These are phyloP conservation scores for Engraulis encrasicolus DNA, from an alignment of 2,113 vertebrate genomes.

Conservation along the genomic window DNA sequence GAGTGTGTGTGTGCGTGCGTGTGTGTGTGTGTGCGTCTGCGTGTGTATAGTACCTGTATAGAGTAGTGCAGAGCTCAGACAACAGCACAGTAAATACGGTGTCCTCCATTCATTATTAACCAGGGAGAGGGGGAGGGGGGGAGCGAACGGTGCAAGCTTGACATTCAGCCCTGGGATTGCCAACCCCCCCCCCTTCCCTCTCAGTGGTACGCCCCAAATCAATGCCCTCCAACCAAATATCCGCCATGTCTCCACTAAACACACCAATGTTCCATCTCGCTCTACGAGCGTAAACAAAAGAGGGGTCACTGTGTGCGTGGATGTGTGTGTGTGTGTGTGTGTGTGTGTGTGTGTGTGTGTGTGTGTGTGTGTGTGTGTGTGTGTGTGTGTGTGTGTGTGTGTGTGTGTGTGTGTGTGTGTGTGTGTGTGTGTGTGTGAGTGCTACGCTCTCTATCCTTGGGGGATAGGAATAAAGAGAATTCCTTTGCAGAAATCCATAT, in stretches of 20 bases:
- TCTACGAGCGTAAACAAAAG: neutral
- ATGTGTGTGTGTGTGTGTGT: neutral
- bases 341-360: neutral
- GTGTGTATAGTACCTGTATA: too few relatives aligned
- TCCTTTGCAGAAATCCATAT: neutral
- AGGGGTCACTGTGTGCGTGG: neutral
- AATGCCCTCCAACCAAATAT: neutral
- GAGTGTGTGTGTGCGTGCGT: too few relatives aligned
- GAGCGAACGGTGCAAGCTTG: too few relatives aligned
- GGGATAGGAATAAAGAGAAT: neutral
- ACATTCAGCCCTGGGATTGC: neutral
- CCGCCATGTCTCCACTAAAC: neutral
- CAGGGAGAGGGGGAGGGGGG: neutral
- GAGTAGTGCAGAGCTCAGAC: neutral
- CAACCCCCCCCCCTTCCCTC: too few relatives aligned
- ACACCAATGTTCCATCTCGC: neutral
- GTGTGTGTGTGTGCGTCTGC: too few relatives aligned
- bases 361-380: neutral
- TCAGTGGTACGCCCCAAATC: neutral
- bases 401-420: neutral
- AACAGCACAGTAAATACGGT: slow-evolving; percentile 17
- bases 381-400: neutral
- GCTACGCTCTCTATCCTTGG: neutral
- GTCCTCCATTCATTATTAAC: slow-evolving; percentile 23
- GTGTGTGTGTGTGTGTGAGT: neutral